phyloP scores from a whole-genome alignment of 2,113 vertebrate genomes.

The Bungarus multicinctus region DNA sequence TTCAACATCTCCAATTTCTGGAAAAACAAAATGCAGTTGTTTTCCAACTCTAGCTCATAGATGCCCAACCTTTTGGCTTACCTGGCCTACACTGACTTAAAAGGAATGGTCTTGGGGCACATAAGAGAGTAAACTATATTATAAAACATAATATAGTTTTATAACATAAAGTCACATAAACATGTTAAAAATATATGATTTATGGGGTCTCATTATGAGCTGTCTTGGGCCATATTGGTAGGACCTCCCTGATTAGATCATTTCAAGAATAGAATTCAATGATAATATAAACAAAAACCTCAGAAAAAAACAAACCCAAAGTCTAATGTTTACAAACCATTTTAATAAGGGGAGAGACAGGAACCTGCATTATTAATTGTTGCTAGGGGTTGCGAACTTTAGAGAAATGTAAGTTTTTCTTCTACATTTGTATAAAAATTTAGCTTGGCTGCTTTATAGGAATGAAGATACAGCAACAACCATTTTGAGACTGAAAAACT shows the following conservation, averaged over 20 bases:
- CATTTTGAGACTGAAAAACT: not conserved
- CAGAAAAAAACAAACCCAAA: not conserved
- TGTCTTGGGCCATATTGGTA: too few relatives aligned
- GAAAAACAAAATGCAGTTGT: not conserved
- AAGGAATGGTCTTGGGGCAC: not conserved
- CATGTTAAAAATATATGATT: not conserved
- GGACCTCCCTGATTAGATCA: not conserved
- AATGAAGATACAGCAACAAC: not conserved
- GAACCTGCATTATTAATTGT: not conserved
- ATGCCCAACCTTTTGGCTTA: not conserved
- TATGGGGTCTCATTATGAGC: not conserved
- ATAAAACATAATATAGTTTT: not conserved
- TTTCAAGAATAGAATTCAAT: not conserved
- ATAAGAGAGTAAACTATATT: not conserved
- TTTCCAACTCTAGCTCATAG: not conserved
- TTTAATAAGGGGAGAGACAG: not conserved
- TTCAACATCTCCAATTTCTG: not conserved
- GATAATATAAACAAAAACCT: not conserved
- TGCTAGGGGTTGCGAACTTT: not conserved
- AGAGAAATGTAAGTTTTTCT: not conserved
- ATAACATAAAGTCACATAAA: not conserved
- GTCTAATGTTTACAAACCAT: not conserved
- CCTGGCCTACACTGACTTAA: not conserved
- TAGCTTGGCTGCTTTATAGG: not conserved
- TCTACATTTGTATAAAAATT: not conserved